Conservation (phyloP, 2,113 vertebrate genomes). For the Formicarius rufipectus region DNA sequence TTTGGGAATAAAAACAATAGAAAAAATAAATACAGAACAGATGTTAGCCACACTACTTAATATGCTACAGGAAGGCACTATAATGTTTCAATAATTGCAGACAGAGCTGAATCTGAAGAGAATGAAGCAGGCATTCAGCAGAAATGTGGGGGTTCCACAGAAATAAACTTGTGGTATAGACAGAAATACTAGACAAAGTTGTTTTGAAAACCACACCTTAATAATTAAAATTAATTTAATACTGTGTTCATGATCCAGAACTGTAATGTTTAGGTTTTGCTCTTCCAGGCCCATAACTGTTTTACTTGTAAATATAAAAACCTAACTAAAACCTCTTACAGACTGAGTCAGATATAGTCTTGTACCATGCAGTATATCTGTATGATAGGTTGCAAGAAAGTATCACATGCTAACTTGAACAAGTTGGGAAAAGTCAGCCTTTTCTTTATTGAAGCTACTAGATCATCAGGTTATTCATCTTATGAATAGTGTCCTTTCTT, state of each 20-base stretch:
- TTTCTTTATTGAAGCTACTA: constrained; percentile 63
- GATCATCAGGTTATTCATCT: constrained; percentile 66
- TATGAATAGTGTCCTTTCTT: constrained; percentile 66
- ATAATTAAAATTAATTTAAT: neutral
- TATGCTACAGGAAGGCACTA: neutral
- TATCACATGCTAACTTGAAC: constrained; percentile 22
- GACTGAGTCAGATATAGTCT: neutral
- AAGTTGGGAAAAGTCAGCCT: constrained; percentile 21
- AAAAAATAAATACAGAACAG: neutral
- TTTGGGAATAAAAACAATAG: neutral
- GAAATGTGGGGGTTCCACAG: neutral
- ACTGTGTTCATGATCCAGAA: neutral
- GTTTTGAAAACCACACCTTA: neutral
- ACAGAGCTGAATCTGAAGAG: neutral
- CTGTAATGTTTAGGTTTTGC: neutral
- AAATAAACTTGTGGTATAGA: neutral
- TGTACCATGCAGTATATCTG: neutral
- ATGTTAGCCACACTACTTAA: neutral
- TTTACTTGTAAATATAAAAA: constrained; percentile 34
- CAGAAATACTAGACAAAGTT: neutral
- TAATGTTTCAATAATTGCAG: neutral
- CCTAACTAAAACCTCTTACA: constrained; percentile 8
- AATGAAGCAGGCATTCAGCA: neutral
- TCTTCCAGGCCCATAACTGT: neutral
- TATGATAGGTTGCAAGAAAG: constrained; percentile 16